These are phyloP conservation scores for Pedionomus torquatus DNA, from an alignment of 2,113 vertebrate species.

Conservation along the genomic window DNA sequence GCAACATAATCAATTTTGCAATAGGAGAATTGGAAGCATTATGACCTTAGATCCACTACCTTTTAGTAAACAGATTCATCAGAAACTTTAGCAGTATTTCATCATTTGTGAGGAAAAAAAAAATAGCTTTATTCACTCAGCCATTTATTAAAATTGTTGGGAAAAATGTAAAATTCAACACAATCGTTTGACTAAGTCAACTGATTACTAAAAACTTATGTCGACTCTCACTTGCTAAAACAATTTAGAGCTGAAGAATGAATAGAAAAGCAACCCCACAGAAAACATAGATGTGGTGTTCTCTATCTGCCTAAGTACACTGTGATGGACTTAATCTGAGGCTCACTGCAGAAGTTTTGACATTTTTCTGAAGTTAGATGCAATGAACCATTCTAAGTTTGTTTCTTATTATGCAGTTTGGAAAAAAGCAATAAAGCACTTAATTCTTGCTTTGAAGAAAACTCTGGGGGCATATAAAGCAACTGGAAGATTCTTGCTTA, in stretches of 20 bases:
- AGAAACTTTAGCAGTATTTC: background rate
- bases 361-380: constrained; percentile 41
- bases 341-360: constrained; percentile 9
- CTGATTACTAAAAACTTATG: background rate
- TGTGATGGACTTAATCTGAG: constrained; percentile 16
- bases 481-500: background rate
- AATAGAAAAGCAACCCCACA: background rate
- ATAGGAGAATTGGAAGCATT: background rate
- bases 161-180: background rate
- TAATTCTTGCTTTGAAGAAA: constrained; percentile 24
- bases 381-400: constrained; percentile 13
- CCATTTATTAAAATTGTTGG: background rate
- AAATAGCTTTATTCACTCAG: background rate
- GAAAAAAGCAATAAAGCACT: constrained; percentile 11
- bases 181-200: background rate
- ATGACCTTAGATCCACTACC: background rate
- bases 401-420: constrained; percentile 27
- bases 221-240: background rate
- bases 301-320: background rate
- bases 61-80: background rate
- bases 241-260: background rate
- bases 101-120: background rate
- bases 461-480: background rate
- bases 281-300: background rate
- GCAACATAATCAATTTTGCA: background rate